Percentiles rank a stretch among this genome's conserved stretches.
These are phyloP conservation scores for Thalassoma bifasciatum DNA, from an alignment of 2,113 vertebrate species.

Conservation along the genomic window DNA sequence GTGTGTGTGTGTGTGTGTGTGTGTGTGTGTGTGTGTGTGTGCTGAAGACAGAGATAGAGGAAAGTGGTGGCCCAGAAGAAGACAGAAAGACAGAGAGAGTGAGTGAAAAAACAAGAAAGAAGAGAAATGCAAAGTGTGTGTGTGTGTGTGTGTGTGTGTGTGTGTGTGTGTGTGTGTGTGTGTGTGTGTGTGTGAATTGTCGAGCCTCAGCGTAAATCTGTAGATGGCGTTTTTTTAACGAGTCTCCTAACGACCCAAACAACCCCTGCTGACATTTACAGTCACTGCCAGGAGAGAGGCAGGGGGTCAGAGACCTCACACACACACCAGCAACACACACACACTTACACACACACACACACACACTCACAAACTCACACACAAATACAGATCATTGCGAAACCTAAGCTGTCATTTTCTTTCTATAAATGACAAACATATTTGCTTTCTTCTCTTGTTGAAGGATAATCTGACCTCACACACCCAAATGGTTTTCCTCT, in stretches of 20 bases:
- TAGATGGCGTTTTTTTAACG: slow-evolving; percentile 40
- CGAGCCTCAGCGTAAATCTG: slow-evolving; percentile 42
- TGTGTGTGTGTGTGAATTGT: slow-evolving; percentile 26
- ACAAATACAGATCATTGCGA: too few relatives aligned
- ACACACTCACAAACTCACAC: too few relatives aligned
- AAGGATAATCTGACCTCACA: too few relatives aligned
- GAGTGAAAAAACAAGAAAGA: background rate
- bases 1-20: too few relatives aligned
- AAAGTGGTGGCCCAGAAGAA: background rate
- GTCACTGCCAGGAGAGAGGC: slow-evolving; percentile 11
- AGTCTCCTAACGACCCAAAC: slow-evolving; percentile 57
- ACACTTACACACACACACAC: too few relatives aligned
- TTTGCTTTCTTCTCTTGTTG: too few relatives aligned
- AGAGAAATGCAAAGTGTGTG: background rate
- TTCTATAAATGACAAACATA: too few relatives aligned
- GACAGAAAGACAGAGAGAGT: background rate
- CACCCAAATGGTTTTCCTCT: too few relatives aligned
- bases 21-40: background rate
- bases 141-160: slow-evolving; percentile 15
- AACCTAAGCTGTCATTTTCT: too few relatives aligned
- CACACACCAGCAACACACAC: too few relatives aligned
- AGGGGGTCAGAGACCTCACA: slow-evolving; percentile 19
- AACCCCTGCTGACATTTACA: slow-evolving; percentile 59
- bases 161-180: slow-evolving; percentile 25
- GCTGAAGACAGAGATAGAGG: background rate